Evolutionary conservation across 2,113 vertebrate genomes (phyloP), one percentile per base, ranked within the genome.

Genomic region (Mustela nigripes): DNA sequence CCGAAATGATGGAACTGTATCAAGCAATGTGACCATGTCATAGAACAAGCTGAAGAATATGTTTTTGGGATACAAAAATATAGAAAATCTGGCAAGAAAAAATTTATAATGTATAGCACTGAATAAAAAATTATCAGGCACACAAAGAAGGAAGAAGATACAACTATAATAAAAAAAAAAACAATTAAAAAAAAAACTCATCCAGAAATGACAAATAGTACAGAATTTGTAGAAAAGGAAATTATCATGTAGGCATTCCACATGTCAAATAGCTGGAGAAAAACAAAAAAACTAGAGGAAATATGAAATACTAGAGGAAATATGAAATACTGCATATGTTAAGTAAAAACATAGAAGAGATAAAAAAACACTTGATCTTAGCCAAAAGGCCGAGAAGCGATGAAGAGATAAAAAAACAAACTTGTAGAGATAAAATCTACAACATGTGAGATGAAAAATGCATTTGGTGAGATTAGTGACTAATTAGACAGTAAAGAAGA

Each of bases 81-180:
- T 26, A 12, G 1, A 89, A 7, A 69, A 82, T 69, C 2, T 81
- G 31, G 5, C 48, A 82, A 60, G 48, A 81, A 79, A 69, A 45
- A 94, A 62, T 14, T 80, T 28, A 71, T 3, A 16, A 62, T 24
- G 10, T 31, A 85, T 76, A n/a, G 1, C n/a, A 89, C 4, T 76
- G 31, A 88, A 81, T 56, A 62, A 88, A 87, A 92, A 67, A 93
- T 53, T 78, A 92, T 14, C 36, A 89, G 50, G 10, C n/a, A 89
- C 65, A 62, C 42, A 53, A 89, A 80, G 22, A 36, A 53, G 26
- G 53, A 88, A 42, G 69, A 89, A 95, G 79, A 63, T 58, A 71
- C 4, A 87, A 78, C 6, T 42, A 65, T 36, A 91, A 71, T 53
- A 33, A 91, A 18, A 87, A 91, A 87, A 91, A 89, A 83, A 85